Conservation (phyloP, 2,113 vertebrate species). For the Sylvietta virens region DNA sequence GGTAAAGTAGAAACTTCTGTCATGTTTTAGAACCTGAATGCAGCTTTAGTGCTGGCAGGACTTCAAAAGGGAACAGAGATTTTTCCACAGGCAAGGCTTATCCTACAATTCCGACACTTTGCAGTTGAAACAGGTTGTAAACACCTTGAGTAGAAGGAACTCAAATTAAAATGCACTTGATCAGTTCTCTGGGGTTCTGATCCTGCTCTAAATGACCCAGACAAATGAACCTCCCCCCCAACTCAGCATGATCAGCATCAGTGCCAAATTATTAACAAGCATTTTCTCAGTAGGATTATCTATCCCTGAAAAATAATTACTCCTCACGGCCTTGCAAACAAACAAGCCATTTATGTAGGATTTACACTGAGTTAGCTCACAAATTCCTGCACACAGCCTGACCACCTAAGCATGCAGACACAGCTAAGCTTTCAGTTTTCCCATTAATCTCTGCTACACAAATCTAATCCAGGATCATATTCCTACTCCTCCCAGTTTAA, state of each 20-base stretch:
- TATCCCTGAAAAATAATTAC: conserved; percentile 5
- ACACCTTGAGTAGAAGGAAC: background rate
- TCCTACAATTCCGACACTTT: background rate
- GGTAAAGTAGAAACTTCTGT: background rate
- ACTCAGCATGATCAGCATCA: background rate
- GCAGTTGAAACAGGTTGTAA: background rate
- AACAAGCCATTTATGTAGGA: background rate
- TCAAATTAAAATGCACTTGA: background rate
- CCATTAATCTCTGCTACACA: background rate
- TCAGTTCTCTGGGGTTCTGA: background rate
- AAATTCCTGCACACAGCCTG: background rate
- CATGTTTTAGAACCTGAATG: background rate
- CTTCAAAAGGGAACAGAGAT: background rate
- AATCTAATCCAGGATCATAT: background rate
- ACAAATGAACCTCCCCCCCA: background rate
- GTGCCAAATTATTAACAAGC: conserved; percentile 4
- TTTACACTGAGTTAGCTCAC: background rate
- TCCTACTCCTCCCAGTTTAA: background rate
- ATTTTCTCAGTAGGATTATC: conserved; percentile 30
- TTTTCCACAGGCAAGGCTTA: background rate
- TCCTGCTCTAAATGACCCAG: background rate
- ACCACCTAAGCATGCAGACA: background rate
- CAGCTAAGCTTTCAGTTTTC: background rate
- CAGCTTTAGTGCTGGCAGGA: background rate
- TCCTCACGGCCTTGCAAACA: background rate